Conservation (phyloP, 2,888 invertebrate genomes). For the Serripes groenlandicus region DNA sequence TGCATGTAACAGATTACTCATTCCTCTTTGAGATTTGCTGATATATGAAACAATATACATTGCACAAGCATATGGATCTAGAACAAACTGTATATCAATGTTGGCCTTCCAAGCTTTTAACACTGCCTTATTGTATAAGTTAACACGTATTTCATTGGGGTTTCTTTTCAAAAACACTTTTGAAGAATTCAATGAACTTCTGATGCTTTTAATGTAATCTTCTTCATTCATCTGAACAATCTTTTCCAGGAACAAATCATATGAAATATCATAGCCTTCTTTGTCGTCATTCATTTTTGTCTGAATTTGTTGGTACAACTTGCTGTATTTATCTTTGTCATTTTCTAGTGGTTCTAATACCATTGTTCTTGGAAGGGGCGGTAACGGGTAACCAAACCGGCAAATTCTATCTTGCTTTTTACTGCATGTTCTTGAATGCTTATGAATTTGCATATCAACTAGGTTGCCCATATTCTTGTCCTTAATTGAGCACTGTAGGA, state of each 20-base stretch:
- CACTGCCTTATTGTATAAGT: slow-evolving; percentile 40
- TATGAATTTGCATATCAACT: slow-evolving; percentile 47
- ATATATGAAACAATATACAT: slow-evolving; percentile 53
- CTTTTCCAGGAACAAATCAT: slow-evolving; percentile 37
- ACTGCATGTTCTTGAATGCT: slow-evolving; percentile 51
- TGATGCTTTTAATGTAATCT: slow-evolving; percentile 47
- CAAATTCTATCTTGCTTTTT: slow-evolving; percentile 28
- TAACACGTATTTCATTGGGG: slow-evolving; percentile 49
- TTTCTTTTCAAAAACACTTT: slow-evolving; percentile 60
- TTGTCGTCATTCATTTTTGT: slow-evolving; percentile 33
- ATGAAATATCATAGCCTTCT: slow-evolving; percentile 38
- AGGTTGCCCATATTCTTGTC: slow-evolving; percentile 24
- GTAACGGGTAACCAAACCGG: slow-evolving; percentile 43
- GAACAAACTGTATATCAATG: slow-evolving; percentile 5
- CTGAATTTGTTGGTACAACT: slow-evolving; percentile 22
- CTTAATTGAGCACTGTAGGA: neutral
- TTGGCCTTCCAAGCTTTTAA: slow-evolving; percentile 17
- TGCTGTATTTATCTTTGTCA: slow-evolving; percentile 12
- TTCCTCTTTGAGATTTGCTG: slow-evolving; percentile 35
- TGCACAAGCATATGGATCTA: slow-evolving; percentile 13
- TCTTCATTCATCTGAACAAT: slow-evolving; percentile 43
- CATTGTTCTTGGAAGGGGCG: slow-evolving; percentile 13
- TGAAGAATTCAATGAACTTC: slow-evolving; percentile 37
- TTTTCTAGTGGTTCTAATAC: slow-evolving; percentile 37
- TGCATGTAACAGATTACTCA: slow-evolving; percentile 20